Conservation (phyloP, 2,888 invertebrate species). For the Plagiodera versicolora region DNA sequence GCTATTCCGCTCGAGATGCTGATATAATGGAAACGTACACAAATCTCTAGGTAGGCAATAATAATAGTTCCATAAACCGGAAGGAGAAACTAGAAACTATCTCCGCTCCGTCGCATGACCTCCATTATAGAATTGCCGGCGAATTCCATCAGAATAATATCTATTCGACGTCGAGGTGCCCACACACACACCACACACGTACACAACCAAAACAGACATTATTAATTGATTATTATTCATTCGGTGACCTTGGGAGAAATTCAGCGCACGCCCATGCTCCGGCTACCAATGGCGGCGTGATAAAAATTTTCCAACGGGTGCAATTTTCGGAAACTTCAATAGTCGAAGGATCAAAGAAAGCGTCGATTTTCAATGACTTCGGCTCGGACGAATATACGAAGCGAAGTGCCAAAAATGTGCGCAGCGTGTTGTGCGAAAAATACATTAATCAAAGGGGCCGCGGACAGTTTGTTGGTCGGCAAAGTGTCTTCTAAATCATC, state of each 20-base stretch:
- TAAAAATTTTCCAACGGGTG: too few relatives aligned
- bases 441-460: not conserved
- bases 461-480: not conserved
- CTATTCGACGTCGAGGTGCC: not conserved
- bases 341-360: not conserved
- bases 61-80: too few relatives aligned
- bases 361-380: not conserved
- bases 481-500: not conserved
- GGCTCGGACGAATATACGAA: not conserved
- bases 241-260: not conserved
- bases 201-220: not conserved
- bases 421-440: not conserved
- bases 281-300: too few relatives aligned
- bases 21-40: too few relatives aligned
- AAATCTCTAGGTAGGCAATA: too few relatives aligned
- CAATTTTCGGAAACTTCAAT: too few relatives aligned
- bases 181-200: not conserved
- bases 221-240: not conserved
- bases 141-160: not conserved
- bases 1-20: too few relatives aligned
- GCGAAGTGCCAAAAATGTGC: not conserved
- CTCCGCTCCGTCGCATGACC: too few relatives aligned
- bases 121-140: too few relatives aligned
- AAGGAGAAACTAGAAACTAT: too few relatives aligned
- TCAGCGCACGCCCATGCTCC: too few relatives aligned